Evolutionary conservation across 2,888 invertebrate species (phyloP), one percentile per base, ranked within the genome.

Genomic region (Argyra leucocephala): DNA sequence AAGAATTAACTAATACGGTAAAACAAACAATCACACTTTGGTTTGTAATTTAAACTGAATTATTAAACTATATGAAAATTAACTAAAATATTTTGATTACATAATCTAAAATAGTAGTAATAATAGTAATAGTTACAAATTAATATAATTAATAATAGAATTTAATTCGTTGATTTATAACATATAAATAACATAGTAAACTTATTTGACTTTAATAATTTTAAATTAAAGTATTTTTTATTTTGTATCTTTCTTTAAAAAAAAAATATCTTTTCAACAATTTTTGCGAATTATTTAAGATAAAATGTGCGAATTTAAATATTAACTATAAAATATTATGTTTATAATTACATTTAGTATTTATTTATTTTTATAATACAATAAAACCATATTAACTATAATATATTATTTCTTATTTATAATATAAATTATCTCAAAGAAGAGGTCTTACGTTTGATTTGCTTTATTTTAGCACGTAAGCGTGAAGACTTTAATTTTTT

Each of bases 381-480:
- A 31, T 10, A 31, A 31, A 26, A 26, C 4, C 26, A 31, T 31
- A 31, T 31, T 7, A 31, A 31, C 31, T 10, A 31, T n/a, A 31
- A 4, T 31, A 12, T 31, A 4, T 31, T 31, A 10, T 26, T 26
- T 26, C 26, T 9, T 26, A 6, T 31, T 31, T 31, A 10, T 31
- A 31, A 31, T 31, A n/a, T 31, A 31, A 18, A n/a, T 48, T 48
- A 48, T 48, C 48, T 48, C n/a, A 48, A 15, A 48, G 48, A 78
- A n/a, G 76, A 70, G 12, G 78, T 72, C 67, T 79, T 80, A 23
- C 78, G 74, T 68, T 78, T 79, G 62, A 79, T 75, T 71, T 78
- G 74, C 68, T 78, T 79, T 61, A 79, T 75, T 71, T 79, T 80
- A 65, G 77, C 77, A 26, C 79, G 77, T 63, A 79, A 66, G 63